A percentile compares a stretch with the other conserved stretches of the same genome.
Conservation (phyloP, 2,797 vertebrate genomes). For the Philypnodon macrostomus region DNA sequence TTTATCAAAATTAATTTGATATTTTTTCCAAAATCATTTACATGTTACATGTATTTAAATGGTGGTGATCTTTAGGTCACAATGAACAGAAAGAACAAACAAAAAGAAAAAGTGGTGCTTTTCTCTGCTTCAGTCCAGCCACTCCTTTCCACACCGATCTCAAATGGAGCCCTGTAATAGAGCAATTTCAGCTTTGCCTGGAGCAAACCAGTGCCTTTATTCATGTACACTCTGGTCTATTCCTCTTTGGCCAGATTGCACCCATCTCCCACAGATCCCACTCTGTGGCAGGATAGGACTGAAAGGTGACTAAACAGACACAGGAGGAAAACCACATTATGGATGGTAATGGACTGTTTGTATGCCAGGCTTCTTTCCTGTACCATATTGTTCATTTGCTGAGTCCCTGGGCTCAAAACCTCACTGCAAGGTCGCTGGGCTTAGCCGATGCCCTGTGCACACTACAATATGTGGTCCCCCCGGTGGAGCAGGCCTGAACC, state of each 20-base stretch:
- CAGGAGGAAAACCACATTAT: constrained; percentile 41
- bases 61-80: not conserved
- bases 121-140: constrained; percentile 26
- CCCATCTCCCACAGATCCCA: constrained; percentile 9
- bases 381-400: constrained; percentile 36
- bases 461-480: constrained; percentile 46
- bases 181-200: constrained; percentile 70
- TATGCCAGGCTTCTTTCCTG: constrained; percentile 26
- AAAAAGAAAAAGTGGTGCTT: constrained; percentile 31
- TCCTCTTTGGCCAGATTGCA: constrained; percentile 55
- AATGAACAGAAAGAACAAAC: constrained; percentile 21
- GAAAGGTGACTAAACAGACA: constrained; percentile 42
- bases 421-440: constrained; percentile 57
- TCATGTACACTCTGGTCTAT: constrained; percentile 53
- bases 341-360: constrained; percentile 61
- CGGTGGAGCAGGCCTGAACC: constrained; percentile 43
- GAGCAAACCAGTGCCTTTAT: constrained; percentile 61
- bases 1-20: too few species aligned
- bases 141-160: constrained; percentile 56
- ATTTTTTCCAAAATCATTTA: too few species aligned
- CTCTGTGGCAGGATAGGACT: constrained; percentile 37
- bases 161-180: constrained; percentile 67
- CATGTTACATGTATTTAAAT: too few species aligned
- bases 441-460: constrained; percentile 9
- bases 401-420: constrained; percentile 32